Conservation (phyloP, 2,113 vertebrate species). For the Vombatus ursinus region DNA sequence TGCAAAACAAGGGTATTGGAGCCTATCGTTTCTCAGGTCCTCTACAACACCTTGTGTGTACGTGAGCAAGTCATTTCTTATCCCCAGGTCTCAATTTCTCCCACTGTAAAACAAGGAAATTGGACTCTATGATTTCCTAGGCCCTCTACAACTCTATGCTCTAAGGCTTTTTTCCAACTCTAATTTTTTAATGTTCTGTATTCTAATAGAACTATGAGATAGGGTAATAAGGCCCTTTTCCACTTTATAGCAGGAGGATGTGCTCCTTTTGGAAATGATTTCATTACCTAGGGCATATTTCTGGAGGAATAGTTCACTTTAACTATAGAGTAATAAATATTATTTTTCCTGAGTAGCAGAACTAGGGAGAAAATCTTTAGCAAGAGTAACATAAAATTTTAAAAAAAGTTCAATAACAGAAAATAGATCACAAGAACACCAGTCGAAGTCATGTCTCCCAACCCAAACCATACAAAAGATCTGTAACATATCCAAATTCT, state of each 20-base stretch:
- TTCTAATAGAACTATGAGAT: background rate
- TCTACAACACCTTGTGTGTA: background rate
- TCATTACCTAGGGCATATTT: background rate
- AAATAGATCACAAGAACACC: background rate
- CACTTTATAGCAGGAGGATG: background rate
- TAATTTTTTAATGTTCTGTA: background rate
- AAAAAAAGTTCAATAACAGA: background rate
- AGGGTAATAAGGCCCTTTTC: background rate
- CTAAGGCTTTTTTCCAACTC: background rate
- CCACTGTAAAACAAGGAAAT: background rate
- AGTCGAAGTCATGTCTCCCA: background rate
- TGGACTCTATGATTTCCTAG: background rate
- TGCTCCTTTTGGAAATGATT: background rate
- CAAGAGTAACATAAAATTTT: background rate
- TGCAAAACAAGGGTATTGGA: background rate
- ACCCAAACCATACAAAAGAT: background rate
- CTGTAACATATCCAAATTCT: background rate
- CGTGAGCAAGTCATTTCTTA: background rate
- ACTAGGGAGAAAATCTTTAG: background rate
- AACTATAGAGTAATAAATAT: background rate
- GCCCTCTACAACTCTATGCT: background rate
- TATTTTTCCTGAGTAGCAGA: background rate
- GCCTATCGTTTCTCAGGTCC: background rate
- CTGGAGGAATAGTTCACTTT: background rate
- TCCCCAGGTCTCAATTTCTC: background rate